A percentile compares a stretch with the other conserved stretches of the same genome.
Evolutionary conservation across 2,113 vertebrate genomes (phyloP).

Genomic region (Oceanodroma tethys): DNA sequence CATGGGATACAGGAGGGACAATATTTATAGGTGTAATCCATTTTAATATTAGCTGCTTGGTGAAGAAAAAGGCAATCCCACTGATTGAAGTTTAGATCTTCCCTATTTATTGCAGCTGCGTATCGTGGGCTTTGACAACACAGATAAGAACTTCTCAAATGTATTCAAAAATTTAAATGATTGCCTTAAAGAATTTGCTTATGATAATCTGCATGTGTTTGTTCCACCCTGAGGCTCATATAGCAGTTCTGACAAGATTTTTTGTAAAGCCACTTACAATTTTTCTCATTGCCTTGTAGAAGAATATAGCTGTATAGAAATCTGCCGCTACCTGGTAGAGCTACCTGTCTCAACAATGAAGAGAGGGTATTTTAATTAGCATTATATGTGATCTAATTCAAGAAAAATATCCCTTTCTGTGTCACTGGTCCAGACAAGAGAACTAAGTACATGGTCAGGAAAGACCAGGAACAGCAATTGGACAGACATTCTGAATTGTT

Average conservation of each 20-base stretch:
- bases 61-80: not conserved
- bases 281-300: not conserved
- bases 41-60: not conserved
- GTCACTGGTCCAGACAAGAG: not conserved
- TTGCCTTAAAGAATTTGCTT: constrained; percentile 10
- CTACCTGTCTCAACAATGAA: not conserved
- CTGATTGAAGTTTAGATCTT: not conserved
- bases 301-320: not conserved
- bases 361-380: not conserved
- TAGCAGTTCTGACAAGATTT: not conserved
- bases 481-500: not conserved
- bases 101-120: not conserved
- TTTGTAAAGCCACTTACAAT: not conserved
- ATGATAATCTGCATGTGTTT: not conserved
- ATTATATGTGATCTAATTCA: not conserved
- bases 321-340: not conserved
- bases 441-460: not conserved
- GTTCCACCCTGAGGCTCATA: not conserved
- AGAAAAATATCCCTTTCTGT: not conserved
- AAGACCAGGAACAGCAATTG: not conserved
- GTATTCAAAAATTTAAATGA: not conserved
- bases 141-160: not conserved
- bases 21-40: not conserved
- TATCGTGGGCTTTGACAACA: not conserved
- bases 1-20: not conserved